phyloP scores from a whole-genome alignment of 2,113 vertebrate genomes.

The Caloenas nicobarica region DNA sequence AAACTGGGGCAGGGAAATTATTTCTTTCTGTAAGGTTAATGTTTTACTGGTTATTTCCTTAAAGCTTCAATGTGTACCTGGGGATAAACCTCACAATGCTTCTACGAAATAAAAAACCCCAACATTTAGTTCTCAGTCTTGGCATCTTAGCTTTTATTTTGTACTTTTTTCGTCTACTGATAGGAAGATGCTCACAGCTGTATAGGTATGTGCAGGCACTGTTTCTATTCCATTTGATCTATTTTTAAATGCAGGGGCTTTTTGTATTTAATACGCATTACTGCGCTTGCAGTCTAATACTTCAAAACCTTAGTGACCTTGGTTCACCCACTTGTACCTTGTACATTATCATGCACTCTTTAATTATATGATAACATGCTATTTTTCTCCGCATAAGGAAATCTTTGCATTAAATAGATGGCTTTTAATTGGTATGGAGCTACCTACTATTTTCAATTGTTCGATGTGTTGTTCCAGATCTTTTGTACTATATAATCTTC shows the following conservation, averaged over 20 bases:
- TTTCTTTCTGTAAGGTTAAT: neutral
- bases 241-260: conserved; percentile 25
- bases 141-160: neutral
- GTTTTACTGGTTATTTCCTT: neutral
- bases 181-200: neutral
- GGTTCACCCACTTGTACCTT: conserved; percentile 6
- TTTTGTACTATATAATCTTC: neutral
- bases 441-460: neutral
- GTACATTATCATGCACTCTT: neutral
- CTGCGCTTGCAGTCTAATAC: neutral
- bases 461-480: neutral
- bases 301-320: conserved; percentile 46
- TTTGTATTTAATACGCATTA: conserved; percentile 33
- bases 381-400: neutral
- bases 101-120: neutral
- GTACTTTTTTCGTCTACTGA: accelerated
- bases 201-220: neutral
- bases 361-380: neutral
- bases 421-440: neutral
- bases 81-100: neutral
- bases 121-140: neutral
- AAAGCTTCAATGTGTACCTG: neutral
- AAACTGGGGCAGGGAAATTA: neutral
- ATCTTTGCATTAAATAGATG: neutral
- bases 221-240: conserved; percentile 25